A percentile compares a stretch with the other conserved stretches of the same genome.
These are phyloP conservation scores for Porites divaricata DNA, from an alignment of 92 coral and sea anemone species.

Conservation along the genomic window DNA sequence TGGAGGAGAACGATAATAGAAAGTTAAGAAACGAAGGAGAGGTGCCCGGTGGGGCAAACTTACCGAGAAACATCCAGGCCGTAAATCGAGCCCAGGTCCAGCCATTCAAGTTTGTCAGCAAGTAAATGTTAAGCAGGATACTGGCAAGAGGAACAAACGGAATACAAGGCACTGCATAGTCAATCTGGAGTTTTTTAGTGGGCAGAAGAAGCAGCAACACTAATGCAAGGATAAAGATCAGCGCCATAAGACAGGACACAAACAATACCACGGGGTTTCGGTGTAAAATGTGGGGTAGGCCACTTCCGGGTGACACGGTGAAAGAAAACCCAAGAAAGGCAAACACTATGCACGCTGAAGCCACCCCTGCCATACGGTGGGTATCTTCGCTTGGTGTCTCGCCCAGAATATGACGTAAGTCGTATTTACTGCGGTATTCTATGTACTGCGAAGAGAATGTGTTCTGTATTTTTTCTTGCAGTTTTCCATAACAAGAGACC, in stretches of 20 bases:
- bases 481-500: slow-evolving; percentile 38
- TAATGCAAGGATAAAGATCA: slow-evolving; percentile 44
- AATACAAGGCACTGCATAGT: slow-evolving; percentile 61
- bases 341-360: slow-evolving; percentile 59
- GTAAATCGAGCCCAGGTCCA: slow-evolving; percentile 88
- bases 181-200: slow-evolving; percentile 31
- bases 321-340: slow-evolving; percentile 57
- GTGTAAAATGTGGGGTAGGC: slow-evolving; percentile 34
- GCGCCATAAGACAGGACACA: slow-evolving; percentile 54
- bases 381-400: slow-evolving; percentile 56
- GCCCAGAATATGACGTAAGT: slow-evolving; percentile 6
- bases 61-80: slow-evolving; percentile 85
- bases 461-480: not conserved
- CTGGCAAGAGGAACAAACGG: slow-evolving; percentile 72
- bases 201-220: slow-evolving; percentile 70
- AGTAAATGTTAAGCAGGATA: slow-evolving; percentile 66
- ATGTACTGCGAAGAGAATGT: not conserved
- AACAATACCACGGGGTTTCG: slow-evolving; percentile 46
- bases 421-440: not conserved
- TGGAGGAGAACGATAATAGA: too few relatives aligned
- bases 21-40: too few relatives aligned
- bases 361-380: slow-evolving; percentile 60
- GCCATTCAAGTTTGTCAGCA: slow-evolving; percentile 72
- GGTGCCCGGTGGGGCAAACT: slow-evolving; percentile 11
- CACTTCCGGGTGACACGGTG: slow-evolving; percentile 42